Conservation (phyloP, 2,113 vertebrate species). For the Pollachius pollachius region DNA sequence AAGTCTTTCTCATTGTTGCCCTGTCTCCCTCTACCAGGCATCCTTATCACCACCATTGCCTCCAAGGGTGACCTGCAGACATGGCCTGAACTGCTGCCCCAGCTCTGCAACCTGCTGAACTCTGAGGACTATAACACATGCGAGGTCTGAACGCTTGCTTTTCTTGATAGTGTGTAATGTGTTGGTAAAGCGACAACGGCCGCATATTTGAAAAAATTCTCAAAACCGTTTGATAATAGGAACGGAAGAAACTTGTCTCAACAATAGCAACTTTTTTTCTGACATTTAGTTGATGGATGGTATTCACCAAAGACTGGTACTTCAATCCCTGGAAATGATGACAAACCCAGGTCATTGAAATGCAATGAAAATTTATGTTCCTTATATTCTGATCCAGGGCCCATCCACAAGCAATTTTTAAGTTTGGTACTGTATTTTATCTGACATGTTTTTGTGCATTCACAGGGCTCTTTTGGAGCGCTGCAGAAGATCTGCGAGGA, state of each 20-base stretch:
- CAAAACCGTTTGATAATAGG: too few relatives aligned
- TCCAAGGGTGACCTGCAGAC: constrained; percentile 94
- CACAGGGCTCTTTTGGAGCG: constrained; percentile 90
- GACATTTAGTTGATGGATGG: too few relatives aligned
- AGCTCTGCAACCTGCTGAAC: constrained; percentile 93
- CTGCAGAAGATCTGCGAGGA: constrained; percentile 96
- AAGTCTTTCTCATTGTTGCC: not conserved
- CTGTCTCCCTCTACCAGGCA: constrained; percentile 68
- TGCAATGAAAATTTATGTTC: not conserved
- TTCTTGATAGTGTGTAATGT: too few relatives aligned
- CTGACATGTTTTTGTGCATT: constrained; percentile 58
- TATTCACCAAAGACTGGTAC: too few relatives aligned
- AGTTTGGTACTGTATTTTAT: constrained; percentile 58
- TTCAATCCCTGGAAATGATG: too few relatives aligned
- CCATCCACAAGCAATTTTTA: constrained; percentile 32
- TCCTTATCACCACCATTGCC: constrained; percentile 93
- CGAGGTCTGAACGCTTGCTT: constrained; percentile 74
- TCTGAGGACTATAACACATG: constrained; percentile 97
- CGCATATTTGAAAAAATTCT: too few relatives aligned
- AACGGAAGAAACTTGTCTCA: too few relatives aligned
- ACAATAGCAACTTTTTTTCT: too few relatives aligned
- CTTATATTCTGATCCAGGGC: constrained; percentile 11
- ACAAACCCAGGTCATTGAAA: not conserved
- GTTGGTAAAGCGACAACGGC: too few relatives aligned
- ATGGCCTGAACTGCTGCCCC: constrained; percentile 92